Evolutionary conservation across 1,140 invertebrate species (phyloP), one percentile per base, ranked within the genome.

Genomic region (Drosophila murphyi): DNA sequence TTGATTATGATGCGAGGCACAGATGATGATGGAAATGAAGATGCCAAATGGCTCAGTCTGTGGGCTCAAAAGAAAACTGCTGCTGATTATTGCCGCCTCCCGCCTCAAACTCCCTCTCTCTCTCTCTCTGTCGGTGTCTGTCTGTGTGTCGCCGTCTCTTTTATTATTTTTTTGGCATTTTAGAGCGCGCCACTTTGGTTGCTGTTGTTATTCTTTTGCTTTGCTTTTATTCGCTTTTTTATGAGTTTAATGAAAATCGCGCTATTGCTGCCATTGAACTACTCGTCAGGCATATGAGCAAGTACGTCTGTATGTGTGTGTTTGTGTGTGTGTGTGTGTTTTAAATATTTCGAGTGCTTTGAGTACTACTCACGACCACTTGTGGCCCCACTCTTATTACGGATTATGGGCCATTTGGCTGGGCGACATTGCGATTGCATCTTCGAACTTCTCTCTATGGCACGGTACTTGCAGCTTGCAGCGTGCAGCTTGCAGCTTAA

Each of bases 1-100:
- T 88, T 88, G 83, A 88, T 88, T 88, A 88, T 88, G 83, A 88
- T 88, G 83, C 80, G 73, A 71, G 57, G 50, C 74, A 67, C 65
- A 75, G 79, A 82, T 87, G 83, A 88, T 88, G 83, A 88, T 87
- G 82, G 82, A 82, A 80, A 82, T 87, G 82, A 76, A 82, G 83
- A 82, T 88, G 82, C 73, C 82, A 73, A 88, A 82, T 87, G 72
- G 81, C 71, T 39, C 65, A 52, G 34, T 37, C 54, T 51, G 55
- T 7, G 59, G 39, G 47, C 57, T 56, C 32, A 56, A 69, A 57
- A 47, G 54, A 74, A 63, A 70, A 70, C 67, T 64, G 60, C 52
- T 68, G 47, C 68, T 75, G 67, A 70, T 75, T 71, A 75, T 71
- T 71, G 67, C 57, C 51, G 2, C 28, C 4, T 10, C 10, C n/a